Base-by-base conservation (phyloP, 2,797 vertebrate species). In the Neomorphus geoffroyi region DNA sequence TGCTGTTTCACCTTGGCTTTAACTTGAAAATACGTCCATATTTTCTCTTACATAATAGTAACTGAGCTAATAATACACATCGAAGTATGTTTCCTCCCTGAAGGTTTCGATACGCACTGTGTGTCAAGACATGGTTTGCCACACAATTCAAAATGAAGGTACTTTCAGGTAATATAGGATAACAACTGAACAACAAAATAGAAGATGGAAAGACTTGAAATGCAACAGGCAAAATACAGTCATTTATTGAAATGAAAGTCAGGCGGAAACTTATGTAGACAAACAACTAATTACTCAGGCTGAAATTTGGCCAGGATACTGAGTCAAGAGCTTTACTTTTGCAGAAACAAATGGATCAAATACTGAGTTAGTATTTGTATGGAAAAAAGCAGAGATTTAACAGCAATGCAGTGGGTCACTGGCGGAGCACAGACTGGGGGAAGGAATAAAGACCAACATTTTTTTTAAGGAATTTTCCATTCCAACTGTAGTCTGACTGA, bases 1-100 rank as follows among this genome's bases (percentile, higher is more conserved):
- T 74, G 8, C 45, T 61, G 18, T 65, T 83, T 93, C 88, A 94
- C 79, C 75, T 95, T 91, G 75, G 27, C 50, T 92, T 94, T 78
- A 74, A 84, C 39, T 62, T 73, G 35, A 88, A 93, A 78, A 74
- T 32, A 77, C 10, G 19, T 15, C 69, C 41, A 17, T 81, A 50
- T 85, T 93, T 87, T 83, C 33, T 71, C 75, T 89, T 85, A 74
- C 18, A 61, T 92, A 91, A 94, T 54, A 78, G 53, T 33, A 93
- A 89, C 39, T 87, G 81, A 86, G 78, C n/a, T 91, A 87, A 93
- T 86, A 91, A 85, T 81, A 89, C 33, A 82, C 41, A 75, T 16
- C 58, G 27, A 79, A 87, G 48, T 50, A 35, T 60, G 6, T 92
- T 78, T 65, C 41, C 23, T 93, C 86, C 75, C 61, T 69, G 27